Conservation (phyloP, 37 sponge, comb jelly and placozoan species). For the Eunapius fragilis region DNA sequence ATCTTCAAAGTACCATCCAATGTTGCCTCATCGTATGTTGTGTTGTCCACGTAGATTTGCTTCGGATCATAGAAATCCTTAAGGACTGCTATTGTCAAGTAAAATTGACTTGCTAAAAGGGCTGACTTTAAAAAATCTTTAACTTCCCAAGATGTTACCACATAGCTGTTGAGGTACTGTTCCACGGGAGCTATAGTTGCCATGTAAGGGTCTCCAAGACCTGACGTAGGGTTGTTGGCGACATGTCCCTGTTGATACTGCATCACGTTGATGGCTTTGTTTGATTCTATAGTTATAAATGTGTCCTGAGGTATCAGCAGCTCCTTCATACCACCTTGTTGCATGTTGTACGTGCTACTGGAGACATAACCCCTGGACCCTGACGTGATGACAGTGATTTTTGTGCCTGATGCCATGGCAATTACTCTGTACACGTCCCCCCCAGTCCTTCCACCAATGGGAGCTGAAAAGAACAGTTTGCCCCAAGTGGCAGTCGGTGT, state of each 20-base stretch:
- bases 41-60: too few species aligned
- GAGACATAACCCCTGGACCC: neutral
- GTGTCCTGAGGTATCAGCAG: neutral
- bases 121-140: too few species aligned
- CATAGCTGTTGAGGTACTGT: constrained; percentile 66
- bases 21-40: too few species aligned
- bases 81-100: too few species aligned
- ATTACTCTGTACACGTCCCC: constrained; percentile 32
- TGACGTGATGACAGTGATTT: constrained; percentile 14
- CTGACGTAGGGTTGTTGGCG: neutral
- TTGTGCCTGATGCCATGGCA: constrained; percentile 30
- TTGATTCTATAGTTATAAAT: constrained; percentile 47
- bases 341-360: neutral
- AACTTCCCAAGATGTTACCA: neutral
- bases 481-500: constrained; percentile 73
- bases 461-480: constrained; percentile 25
- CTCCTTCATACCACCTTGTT: constrained; percentile 11
- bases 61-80: too few species aligned
- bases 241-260: constrained; percentile 24
- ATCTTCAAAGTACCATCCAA: too few species aligned
- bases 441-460: constrained; percentile 21
- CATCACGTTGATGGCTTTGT: constrained; percentile 38
- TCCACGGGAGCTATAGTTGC: constrained; percentile 65
- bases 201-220: constrained; percentile 64
- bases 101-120: too few species aligned